Conservation (phyloP, 2,888 invertebrate genomes). For the Tetramorium bicarinatum region DNA sequence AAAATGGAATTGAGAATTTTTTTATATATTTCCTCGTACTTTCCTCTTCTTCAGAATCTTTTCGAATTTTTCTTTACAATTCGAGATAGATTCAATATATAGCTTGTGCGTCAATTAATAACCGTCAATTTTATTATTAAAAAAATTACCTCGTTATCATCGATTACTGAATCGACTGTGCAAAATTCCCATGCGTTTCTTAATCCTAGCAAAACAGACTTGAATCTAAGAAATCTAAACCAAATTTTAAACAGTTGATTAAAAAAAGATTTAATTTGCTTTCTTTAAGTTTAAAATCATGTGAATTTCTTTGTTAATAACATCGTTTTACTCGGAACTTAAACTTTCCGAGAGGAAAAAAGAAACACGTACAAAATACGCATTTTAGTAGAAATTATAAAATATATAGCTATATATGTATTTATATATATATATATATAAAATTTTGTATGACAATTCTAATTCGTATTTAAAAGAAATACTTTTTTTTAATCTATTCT, state of each 20-base stretch:
- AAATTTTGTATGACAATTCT: neutral
- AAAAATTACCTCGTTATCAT: constrained; percentile 1
- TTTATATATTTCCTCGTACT: neutral
- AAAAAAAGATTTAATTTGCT: neutral
- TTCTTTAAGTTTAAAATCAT: neutral
- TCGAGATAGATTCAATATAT: neutral
- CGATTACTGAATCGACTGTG: neutral
- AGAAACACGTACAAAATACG: neutral
- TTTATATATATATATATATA: neutral
- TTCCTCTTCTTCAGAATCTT: neutral
- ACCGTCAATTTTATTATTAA: neutral
- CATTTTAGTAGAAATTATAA: neutral
- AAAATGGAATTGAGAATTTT: neutral
- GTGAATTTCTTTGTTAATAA: neutral
- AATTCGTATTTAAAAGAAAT: neutral
- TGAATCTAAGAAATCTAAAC: neutral
- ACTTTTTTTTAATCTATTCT: neutral
- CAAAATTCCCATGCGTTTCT: neutral
- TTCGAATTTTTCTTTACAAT: neutral
- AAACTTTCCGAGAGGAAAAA: neutral
- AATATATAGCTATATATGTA: neutral
- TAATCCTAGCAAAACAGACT: constrained; percentile 3
- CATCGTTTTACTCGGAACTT: neutral
- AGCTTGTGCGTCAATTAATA: neutral
- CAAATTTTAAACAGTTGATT: neutral